Conservation (phyloP, 2,113 vertebrate species). For the Benitochromis conjunctus region DNA sequence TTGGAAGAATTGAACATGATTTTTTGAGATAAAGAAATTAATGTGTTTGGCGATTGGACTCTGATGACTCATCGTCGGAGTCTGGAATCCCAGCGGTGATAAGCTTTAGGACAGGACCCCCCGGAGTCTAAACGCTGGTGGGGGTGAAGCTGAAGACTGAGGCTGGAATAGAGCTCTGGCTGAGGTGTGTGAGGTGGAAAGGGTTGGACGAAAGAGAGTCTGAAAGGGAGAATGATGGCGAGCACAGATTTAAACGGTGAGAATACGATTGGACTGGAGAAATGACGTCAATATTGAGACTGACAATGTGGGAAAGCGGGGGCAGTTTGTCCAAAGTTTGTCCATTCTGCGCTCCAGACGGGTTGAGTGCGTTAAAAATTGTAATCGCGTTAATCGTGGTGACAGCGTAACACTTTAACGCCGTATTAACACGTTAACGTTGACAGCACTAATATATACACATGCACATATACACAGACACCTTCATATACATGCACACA, state of each 20-base stretch:
- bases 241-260: background rate
- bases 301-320: background rate
- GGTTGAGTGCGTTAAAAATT: no score
- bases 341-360: no score
- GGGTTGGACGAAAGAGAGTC: background rate
- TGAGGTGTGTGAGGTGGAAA: background rate
- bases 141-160: background rate
- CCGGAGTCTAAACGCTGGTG: background rate
- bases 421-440: no score
- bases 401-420: no score
- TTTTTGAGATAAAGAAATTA: background rate
- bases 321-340: no score
- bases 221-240: background rate
- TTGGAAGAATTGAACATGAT: background rate
- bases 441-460: no score
- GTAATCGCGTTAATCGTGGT: no score
- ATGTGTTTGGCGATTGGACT: background rate
- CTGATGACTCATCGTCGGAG: fast-evolving
- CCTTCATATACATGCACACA: no score
- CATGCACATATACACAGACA: no score
- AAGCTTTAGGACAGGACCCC: background rate
- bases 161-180: background rate
- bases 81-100: background rate
- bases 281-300: background rate
- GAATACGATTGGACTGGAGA: background rate